Base-by-base conservation (phyloP, 2,888 invertebrate species). In the Apoda limacodes region DNA sequence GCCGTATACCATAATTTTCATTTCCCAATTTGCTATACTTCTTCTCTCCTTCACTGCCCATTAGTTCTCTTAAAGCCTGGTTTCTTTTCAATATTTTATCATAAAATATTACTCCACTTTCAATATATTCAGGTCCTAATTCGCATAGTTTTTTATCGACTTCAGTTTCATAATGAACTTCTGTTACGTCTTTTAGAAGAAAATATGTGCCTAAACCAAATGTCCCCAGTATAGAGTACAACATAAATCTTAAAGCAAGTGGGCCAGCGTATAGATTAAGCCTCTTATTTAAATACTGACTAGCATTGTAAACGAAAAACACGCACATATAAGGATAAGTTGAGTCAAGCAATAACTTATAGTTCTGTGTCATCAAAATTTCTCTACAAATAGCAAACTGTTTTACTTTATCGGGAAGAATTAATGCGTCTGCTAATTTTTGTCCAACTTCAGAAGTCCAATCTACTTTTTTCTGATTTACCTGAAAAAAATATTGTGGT, bases 371-470 rank as follows among this genome's bases (percentile, higher is more conserved):
- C 66, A 85, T 83, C 34, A 88, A 58, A 29, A 94, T 83, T 62
- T 92, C 88, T 45, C 88, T 82, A 34, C 91, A 92, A 13, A 94
- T 85, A 1, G 88, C 92, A 76, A 91, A 94, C 37, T 89, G 80
- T 59, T 92, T 87, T 6, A 91, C 93, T 39, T 88, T 85, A 39
- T 91, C 89, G 9, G 89, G 87, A n/a, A 94, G 56, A 3, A 91
- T 62, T 14, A 93, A 54, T 0, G 92, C 83, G 9, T 89, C 68
- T 28, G 86, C 65, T 24, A 94, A 70, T 32, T 84, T 61, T 43
- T 83, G 60, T 0, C 88, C 90, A 34, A 75, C 81, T 34, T 85
- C 82, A 1, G 86, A 76, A 19, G 74, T 70, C 88, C 90, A 91
- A 44, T 87, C 70, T 0, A 93, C 71, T 28, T 71, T 57, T 40